Base-by-base conservation (phyloP, 2,888 invertebrate species). In the Cantharis rufa region DNA sequence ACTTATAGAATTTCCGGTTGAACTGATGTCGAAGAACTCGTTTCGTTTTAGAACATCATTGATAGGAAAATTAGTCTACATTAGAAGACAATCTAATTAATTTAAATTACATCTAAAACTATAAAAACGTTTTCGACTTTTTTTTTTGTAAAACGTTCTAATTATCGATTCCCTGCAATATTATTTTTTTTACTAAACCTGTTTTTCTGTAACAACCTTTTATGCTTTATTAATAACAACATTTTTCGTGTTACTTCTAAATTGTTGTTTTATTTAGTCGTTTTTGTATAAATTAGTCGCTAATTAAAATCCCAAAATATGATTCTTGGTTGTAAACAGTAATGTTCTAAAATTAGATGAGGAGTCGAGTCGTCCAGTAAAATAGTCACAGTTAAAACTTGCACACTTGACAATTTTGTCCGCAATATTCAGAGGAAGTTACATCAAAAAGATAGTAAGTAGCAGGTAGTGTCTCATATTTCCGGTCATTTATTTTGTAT, bases 1-100 rank as follows among this genome's bases (percentile, higher is more conserved):
- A 73, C 73, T 73, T 73, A 69, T 69, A 73, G 69, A 61, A 73
- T 73, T 73, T 73, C 73, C 73, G 73, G 73, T 72, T 73, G 73
- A 73, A 61, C 69, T 62, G 21, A 69, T 27, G 61, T 28, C 62
- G 27, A 24, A 62, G 72, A 18, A 28, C 24, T 15, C 15, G n/a
- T 68, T 62, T 73, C 21, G 62, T 73, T 69, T 62, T 73, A 27
- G 27, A 61, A 72, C 27, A 15, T 63, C 62, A 69, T 62, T 28
- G 68, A 73, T 73, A 73, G 69, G 69, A 32, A 69, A 69, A 73
- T 73, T 73, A 73, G 32, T 66, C 64, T 66, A 24, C 24, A 66
- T 24, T n/a, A 66, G 24, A 66, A 66, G 64, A 66, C 64, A 24
- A 66, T 18, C 24, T 66, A 66, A 66, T 66, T 66, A 66, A 24